These are phyloP conservation scores for Pampus argenteus DNA, from an alignment of 2,797 vertebrate genomes.

Conservation along the genomic window DNA sequence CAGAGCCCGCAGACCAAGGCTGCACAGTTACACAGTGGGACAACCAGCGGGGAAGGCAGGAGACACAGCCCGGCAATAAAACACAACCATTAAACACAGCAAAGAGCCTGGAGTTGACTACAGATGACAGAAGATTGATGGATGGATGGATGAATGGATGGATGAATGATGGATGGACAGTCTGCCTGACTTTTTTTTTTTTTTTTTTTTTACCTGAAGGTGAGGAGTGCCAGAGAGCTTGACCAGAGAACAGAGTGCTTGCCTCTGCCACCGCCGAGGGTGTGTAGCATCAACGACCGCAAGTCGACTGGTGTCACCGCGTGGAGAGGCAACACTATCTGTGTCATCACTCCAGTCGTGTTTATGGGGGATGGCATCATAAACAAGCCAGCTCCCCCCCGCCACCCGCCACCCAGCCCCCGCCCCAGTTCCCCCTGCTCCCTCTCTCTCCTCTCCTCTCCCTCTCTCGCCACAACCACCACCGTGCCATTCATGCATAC, in stretches of 20 bases:
- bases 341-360: conserved; percentile 97
- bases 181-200: conserved; percentile 58
- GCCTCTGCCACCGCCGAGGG: conserved; percentile 69
- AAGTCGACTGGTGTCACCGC: conserved; percentile 80
- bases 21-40: conserved; percentile 72
- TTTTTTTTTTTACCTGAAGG: conserved; percentile 91
- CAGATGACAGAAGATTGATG: conserved; percentile 68
- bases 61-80: conserved; percentile 73
- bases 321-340: conserved; percentile 89
- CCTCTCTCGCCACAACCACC: conserved; percentile 77
- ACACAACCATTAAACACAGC: conserved; percentile 71
- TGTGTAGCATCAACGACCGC: conserved; percentile 70
- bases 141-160: conserved; percentile 50
- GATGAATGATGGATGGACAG: conserved; percentile 57
- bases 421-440: conserved; percentile 47
- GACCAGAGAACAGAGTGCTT: conserved; percentile 79
- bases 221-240: conserved; percentile 88
- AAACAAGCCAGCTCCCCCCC: conserved; percentile 94
- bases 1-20: conserved; percentile 71
- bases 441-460: conserved; percentile 60
- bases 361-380: conserved; percentile 99
- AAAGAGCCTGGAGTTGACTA: conserved; percentile 66
- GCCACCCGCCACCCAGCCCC: conserved; percentile 61
- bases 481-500: conserved; percentile 96
- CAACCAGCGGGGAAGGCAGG: conserved; percentile 60